Evolutionary conservation across 2,797 vertebrate species (phyloP), one percentile per base, ranked within the genome.

Genomic region (Lophotriccus pileatus): DNA sequence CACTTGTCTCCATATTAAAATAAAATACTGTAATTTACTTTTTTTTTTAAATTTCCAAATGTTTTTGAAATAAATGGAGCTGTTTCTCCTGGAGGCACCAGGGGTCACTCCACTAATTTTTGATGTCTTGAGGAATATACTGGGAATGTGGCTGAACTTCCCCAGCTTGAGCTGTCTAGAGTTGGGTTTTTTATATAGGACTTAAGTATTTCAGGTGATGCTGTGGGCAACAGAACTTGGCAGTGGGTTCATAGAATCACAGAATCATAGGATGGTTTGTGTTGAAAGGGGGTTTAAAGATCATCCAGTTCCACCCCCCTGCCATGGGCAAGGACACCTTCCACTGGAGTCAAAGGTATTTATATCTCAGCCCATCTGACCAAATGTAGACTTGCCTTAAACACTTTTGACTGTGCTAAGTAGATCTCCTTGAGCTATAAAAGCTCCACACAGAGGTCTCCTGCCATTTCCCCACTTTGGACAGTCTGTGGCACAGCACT

Each of bases 121-220:
- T 75, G 28, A 16, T 75, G 28, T 49, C 9, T 34, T 89, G 84
- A 56, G 32, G 56, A 2, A 14, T n/a, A 10, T 19, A 36, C 22
- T 59, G 36, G 14, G 18, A 30, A 50, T 0, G 2, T 37, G 23
- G 43, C 22, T 30, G 43, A 44, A 53, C 22, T 74, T 68, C 10
- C 5, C 3, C 13, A 70, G 9, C 14, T 20, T 62, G 30, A 46
- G 2, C 9, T 50, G 14, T 39, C 18, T 28, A 39, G 30, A 56
- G 20, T 28, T 44, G 2, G 11, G 11, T 24, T 44, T 36, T 39
- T 39, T 39, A 13, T 30, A 30, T 20, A 0, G 1, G 5, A 17
- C 25, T 62, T 32, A 22, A 6, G 4, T 52, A 14, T 30, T 8
- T 62, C 59, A 25, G 21, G 5, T 60, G 58, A 50, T 56, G 8